Evolutionary conservation across 2,113 vertebrate genomes (phyloP), one percentile per base, ranked within the genome.

Genomic region (Paramisgurnus dabryanus): DNA sequence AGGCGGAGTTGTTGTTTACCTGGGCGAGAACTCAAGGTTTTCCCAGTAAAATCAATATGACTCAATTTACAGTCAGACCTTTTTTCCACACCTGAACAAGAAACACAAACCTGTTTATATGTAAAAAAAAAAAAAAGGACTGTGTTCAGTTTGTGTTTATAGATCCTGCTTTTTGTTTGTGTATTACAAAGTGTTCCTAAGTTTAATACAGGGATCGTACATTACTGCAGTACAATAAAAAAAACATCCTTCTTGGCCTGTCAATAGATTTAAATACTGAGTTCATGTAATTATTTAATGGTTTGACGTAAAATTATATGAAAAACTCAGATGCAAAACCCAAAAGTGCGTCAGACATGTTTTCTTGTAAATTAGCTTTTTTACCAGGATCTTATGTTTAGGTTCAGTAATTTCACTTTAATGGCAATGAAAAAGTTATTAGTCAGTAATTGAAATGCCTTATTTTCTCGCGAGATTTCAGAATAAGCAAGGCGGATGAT

Each of bases 21-120:
- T 76, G 11, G 65, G 80, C 15, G 60, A 64, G 39, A n/a, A 47
- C 74, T 84, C 78, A 79, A 86, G 79, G 79, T 84, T 77, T 82
- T 81, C 72, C 67, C 8, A 27, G 39, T 50, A 72, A 79, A 81
- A 78, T 58, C 17, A 67, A 76, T 74, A 45, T 60, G 71, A 74
- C n/a, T 74, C 12, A 18, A 74, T 73, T 73, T 60, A 73, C 71
- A 60, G n/a, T 73, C 27, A 10, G 40, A 2, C 40, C 22, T 34
- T 57, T 41, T 72, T 71, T 12, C 57, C 71, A 27, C 18, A 55
- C 27, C 55, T 60, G n/a, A 40, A 45, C 71, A 74, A 27, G 57
- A 74, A 45, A 74, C 72, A 77, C 53, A 81, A 78, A 78, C 22
- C 75, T 68, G 57, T 74, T 60, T 43, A 74, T 60, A n/a, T 61